Percentiles rank a stretch among this genome's conserved stretches.
These are phyloP conservation scores for Pocillopora damicornis DNA, from an alignment of 64 coral and sea anemone species.

Conservation along the genomic window DNA sequence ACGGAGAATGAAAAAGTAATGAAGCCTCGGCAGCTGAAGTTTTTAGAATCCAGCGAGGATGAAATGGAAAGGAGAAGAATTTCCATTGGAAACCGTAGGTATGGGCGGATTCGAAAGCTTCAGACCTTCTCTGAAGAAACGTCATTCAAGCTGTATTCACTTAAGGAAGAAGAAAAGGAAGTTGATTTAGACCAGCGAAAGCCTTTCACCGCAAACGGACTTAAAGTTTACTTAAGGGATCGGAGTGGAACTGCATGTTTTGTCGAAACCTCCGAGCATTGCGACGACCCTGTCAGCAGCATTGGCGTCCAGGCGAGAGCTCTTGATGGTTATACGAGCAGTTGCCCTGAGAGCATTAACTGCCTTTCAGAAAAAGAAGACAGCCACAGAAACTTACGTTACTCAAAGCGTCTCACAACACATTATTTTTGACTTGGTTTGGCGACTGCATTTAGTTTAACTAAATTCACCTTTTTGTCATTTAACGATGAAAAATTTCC, in stretches of 20 bases:
- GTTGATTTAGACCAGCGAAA: neutral
- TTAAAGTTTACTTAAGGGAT: neutral
- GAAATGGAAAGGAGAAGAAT: neutral
- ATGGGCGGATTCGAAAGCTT: neutral
- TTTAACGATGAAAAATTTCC: no score
- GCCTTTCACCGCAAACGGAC: neutral
- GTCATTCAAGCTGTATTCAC: neutral
- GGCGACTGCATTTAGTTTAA: neutral
- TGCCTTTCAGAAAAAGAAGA: constrained; percentile 17
- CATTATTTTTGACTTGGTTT: neutral
- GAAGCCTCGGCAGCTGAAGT: neutral
- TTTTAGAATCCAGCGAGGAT: constrained; percentile 2
- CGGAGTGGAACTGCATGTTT: neutral
- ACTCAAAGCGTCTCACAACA: neutral
- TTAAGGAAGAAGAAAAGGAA: constrained; percentile 8
- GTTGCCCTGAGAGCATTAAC: constrained; percentile 16
- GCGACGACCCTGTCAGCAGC: neutral
- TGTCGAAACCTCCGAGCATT: neutral
- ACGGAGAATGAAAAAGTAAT: neutral
- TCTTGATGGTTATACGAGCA: constrained; percentile 26
- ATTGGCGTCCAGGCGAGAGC: neutral
- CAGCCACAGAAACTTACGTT: neutral
- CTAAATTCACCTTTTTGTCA: no score
- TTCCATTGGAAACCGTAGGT: neutral
- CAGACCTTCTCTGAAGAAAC: neutral